Base-by-base conservation (phyloP, 2,113 vertebrate species). In the Chloroceryle aenea region DNA sequence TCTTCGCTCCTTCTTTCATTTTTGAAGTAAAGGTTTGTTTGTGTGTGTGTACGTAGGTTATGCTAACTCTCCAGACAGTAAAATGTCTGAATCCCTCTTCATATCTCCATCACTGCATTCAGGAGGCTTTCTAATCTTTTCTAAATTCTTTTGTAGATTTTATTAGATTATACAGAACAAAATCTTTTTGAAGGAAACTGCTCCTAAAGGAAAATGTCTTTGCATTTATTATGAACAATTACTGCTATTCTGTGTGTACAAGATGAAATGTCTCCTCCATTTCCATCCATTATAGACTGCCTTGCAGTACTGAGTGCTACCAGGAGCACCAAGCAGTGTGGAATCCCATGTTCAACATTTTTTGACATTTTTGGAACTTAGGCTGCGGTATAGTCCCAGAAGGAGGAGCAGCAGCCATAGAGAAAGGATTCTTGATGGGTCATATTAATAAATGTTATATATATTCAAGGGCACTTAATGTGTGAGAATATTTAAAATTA, bases 191-290 rank as follows among this genome's bases (percentile, higher is more conserved):
- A 73, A 83, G 43, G 67, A 89, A 80, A 80, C 29, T 11, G 9
- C 47, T 94, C 59, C 45, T 74, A 38, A 43, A 85, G 45, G 61
- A 89, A 91, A 93, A 84, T 62, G 55, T 52, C 55, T 91, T 61
- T 84, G 50, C 77, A 87, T 87, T 94, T 85, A 81, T 93, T 89
- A 62, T 67, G 68, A 67, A 55, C 47, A 78, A 71, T 82, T 85
- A 50, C 36, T 72, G 32, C 52, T 72, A 32, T 55, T 88, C 43
- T 0, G 0, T 43, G 40, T 48, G 16, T n/a, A 53, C 30, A 34
- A 36, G 55, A 52, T 68, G 20, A 88, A 88, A 68, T 40, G 9
- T 30, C 47, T 91, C 19, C 34, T 69, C 72, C 13, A 16, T 93
- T 93, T 96, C n/a, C 15, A 15, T 47, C 47, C 2, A 0, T 89